Conservation (phyloP, 2,113 vertebrate species). For the Malurus cyaneus region DNA sequence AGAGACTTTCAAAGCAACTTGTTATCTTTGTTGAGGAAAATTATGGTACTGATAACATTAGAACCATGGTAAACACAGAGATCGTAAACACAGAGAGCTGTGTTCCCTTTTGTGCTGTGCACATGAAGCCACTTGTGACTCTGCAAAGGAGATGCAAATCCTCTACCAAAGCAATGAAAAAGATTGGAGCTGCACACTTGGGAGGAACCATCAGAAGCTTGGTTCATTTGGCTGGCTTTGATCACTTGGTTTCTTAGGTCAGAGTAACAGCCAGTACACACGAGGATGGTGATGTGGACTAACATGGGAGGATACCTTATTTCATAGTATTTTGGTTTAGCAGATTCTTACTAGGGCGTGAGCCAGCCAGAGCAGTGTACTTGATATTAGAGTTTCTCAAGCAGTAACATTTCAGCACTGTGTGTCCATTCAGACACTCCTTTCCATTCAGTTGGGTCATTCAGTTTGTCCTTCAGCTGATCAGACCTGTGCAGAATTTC, state of each 20-base stretch:
- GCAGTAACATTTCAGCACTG: neutral
- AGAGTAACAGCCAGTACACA: neutral
- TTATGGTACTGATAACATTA: neutral
- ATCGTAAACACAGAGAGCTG: neutral
- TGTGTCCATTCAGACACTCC: neutral
- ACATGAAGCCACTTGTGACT: neutral
- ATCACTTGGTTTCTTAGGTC: neutral
- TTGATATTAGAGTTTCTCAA: neutral
- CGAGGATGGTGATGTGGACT: accelerated
- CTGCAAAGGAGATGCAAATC: neutral
- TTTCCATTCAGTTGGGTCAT: neutral
- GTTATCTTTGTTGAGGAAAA: neutral
- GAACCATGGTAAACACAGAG: accelerated
- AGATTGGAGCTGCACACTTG: neutral
- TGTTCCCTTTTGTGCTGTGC: neutral
- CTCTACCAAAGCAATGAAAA: neutral
- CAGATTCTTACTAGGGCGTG: neutral
- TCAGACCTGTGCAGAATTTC: neutral
- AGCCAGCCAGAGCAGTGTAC: neutral
- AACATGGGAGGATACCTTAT: neutral
- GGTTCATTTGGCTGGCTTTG: neutral
- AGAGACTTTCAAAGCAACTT: neutral
- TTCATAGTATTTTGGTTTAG: neutral
- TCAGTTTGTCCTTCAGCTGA: neutral
- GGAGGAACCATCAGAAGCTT: neutral